Evolutionary conservation across 2,888 invertebrate genomes (phyloP), one percentile per base, ranked within the genome.

Genomic region (Drosophila greeni): DNA sequence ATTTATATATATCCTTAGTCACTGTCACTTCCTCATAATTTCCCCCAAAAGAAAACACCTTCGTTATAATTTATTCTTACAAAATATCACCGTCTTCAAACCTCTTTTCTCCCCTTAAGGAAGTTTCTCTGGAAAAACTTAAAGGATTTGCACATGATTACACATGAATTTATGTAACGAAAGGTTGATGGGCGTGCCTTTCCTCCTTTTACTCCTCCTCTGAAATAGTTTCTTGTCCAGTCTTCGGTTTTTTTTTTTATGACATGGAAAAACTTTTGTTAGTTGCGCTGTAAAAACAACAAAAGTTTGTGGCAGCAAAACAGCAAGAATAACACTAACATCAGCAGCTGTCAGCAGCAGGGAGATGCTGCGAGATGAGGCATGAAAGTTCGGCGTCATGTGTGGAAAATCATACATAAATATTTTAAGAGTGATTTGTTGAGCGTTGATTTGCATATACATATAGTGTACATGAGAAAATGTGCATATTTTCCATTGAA

Each of bases 301-400:
- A 60, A 59, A 45, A 45, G 45, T 45, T 45, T 45, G 45, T 18
- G 45, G 8, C 29, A 31, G 14, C 29, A 20, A 45, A 56, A 56
- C 33, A 56, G 23, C 34, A 31, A 37, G 45, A 14, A 70, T 24
- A 64, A 70, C 37, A 53, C 37, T 42, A 47, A 42, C 45, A 48
- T 16, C 33, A 58, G 58, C 58, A 75, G 68, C 55, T 59, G 58
- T 40, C 42, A 47, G 53, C 37, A 37, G 23, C 34, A 18, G 14
- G 33, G 37, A 47, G n/a, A n/a, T 58, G 71, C 36, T 8, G 18
- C 45, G 45, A 45, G 45, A 31, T 45, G 45, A 29, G 45, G 45
- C 45, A 14, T 18, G 45, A 45, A 45, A 45, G 45, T 31, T 45
- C n/a, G 29, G 18, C 18, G 45, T 26, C 26, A 45, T 45, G 43